Conservation (phyloP, 2,888 invertebrate genomes). For the Lobophora halterata region DNA sequence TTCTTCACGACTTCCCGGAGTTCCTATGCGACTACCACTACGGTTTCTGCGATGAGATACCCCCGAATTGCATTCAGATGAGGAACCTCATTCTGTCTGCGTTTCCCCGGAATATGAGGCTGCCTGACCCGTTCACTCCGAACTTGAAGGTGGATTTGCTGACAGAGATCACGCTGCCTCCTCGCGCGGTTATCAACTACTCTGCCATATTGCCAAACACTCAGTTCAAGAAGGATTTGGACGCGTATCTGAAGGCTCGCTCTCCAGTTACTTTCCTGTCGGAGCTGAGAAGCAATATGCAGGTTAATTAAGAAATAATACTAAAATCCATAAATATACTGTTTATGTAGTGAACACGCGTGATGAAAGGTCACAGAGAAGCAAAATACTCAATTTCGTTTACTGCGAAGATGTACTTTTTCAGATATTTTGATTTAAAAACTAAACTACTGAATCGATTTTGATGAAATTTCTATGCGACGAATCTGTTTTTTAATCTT, state of each 20-base stretch:
- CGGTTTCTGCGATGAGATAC: constrained; percentile 99
- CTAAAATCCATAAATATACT: too few species aligned
- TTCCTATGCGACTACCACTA: constrained; percentile 99
- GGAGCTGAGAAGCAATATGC: constrained; percentile 93
- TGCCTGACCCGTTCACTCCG: constrained; percentile 99
- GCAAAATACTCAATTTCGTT: too few species aligned
- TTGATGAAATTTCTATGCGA: too few species aligned
- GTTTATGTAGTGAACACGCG: too few species aligned
- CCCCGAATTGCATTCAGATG: constrained; percentile 99
- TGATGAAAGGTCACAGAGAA: too few species aligned
- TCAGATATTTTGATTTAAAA: too few species aligned
- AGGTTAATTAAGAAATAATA: constrained; percentile 69
- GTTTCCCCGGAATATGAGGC: constrained; percentile 97
- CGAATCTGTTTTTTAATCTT: too few species aligned
- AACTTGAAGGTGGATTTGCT: constrained; percentile 96
- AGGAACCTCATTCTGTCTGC: constrained; percentile 98
- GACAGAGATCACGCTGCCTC: constrained; percentile 92
- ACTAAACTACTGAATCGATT: too few species aligned
- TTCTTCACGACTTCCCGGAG: constrained; percentile 99
- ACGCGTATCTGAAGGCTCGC: constrained; percentile 96
- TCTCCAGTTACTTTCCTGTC: constrained; percentile 97
- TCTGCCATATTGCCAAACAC: constrained; percentile 91
- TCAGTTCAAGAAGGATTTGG: constrained; percentile 96
- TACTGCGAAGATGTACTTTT: too few species aligned
- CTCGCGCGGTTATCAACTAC: constrained; percentile 94